Percentiles rank a stretch among this genome's conserved stretches.
phyloP scores from a whole-genome alignment of 1,140 invertebrate species.

The Aphis gossypii region DNA sequence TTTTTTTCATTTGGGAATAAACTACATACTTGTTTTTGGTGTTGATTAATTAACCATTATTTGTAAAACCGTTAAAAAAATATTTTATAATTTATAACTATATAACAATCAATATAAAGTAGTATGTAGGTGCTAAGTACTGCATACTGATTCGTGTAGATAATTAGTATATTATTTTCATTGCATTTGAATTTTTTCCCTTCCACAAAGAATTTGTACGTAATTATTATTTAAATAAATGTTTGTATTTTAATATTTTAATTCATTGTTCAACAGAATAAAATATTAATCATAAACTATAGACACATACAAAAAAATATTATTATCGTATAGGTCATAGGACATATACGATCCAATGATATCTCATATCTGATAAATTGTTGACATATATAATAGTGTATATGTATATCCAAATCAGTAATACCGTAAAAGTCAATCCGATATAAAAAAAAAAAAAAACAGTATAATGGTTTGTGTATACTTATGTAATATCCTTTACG shows the following conservation, averaged over 20 bases:
- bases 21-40: not conserved
- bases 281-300: not conserved
- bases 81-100: not conserved
- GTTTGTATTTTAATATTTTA: not conserved
- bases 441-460: not conserved
- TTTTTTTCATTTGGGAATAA: not conserved
- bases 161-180: not conserved
- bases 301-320: not conserved
- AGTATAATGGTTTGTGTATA: not conserved
- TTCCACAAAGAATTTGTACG: not conserved
- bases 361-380: conserved; percentile 29
- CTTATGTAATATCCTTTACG: not conserved
- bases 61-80: not conserved
- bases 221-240: not conserved
- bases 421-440: not conserved
- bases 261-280: not conserved
- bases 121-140: not conserved
- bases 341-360: not conserved
- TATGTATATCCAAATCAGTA: not conserved
- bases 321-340: not conserved
- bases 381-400: conserved; percentile 13
- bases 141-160: not conserved
- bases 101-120: not conserved
- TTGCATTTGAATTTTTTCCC: not conserved
- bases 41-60: not conserved